A percentile compares a stretch with the other conserved stretches of the same genome.
These are phyloP conservation scores for Graptemys geographica DNA, from an alignment of 2,797 vertebrate species.

Conservation along the genomic window DNA sequence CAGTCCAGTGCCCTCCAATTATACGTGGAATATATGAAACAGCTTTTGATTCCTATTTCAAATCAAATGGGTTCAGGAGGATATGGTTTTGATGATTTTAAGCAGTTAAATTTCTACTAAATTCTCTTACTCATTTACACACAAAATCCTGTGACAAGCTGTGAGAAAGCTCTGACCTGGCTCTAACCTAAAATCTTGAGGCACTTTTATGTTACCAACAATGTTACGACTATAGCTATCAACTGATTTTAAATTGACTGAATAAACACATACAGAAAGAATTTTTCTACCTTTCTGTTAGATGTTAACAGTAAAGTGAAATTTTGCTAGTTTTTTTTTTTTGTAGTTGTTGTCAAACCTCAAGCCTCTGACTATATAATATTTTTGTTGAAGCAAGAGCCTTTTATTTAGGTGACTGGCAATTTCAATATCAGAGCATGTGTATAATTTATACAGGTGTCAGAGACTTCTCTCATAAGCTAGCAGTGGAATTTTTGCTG, in stretches of 20 bases:
- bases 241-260: neutral
- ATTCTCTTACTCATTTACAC: conserved; percentile 17
- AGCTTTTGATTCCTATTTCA: conserved; percentile 35
- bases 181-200: neutral
- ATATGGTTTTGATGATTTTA: neutral
- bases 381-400: neutral
- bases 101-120: conserved; percentile 14
- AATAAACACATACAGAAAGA: neutral
- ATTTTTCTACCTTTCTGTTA: neutral
- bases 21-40: neutral
- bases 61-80: neutral
- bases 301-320: neutral
- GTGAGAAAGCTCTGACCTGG: neutral
- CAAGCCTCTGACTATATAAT: neutral
- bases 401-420: neutral
- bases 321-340: neutral
- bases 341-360: neutral
- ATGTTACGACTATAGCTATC: neutral
- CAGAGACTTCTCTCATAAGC: neutral
- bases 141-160: conserved; percentile 19
- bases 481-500: neutral
- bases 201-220: neutral
- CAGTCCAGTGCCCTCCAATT: neutral
- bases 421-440: neutral
- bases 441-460: neutral